These are phyloP conservation scores for Kradibia gibbosae DNA, from an alignment of 1,140 invertebrate species.

Conservation along the genomic window DNA sequence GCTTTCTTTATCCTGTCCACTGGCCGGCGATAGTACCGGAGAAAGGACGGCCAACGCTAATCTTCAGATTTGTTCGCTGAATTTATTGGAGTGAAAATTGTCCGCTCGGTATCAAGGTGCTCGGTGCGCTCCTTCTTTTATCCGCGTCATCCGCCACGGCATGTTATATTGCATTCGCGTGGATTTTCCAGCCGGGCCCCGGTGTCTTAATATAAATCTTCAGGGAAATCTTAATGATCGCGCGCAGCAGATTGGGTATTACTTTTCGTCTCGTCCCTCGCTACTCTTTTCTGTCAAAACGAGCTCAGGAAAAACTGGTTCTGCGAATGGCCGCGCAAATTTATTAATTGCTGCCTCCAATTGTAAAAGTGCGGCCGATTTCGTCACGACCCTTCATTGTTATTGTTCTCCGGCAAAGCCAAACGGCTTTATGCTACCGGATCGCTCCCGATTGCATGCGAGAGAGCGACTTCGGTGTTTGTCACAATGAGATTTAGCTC, in stretches of 20 bases:
- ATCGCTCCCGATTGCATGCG: neutral
- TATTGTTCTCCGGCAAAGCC: neutral
- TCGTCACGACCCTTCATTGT: neutral
- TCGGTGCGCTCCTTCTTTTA: neutral
- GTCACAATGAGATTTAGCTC: conserved; percentile 13
- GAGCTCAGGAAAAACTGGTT: neutral
- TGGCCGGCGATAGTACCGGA: neutral
- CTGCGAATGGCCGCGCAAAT: neutral
- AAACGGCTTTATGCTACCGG: neutral
- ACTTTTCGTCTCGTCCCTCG: neutral
- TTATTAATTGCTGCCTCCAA: neutral
- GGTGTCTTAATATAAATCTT: neutral
- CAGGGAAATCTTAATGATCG: neutral
- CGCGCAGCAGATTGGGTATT: neutral
- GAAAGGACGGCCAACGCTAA: conserved; percentile 2
- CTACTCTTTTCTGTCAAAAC: neutral
- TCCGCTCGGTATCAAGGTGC: neutral
- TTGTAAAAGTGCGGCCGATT: neutral
- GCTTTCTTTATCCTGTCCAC: neutral
- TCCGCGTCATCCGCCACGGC: neutral
- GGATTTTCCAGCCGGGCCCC: neutral
- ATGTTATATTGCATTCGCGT: neutral
- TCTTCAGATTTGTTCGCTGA: neutral
- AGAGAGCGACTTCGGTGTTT: neutral
- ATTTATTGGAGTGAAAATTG: conserved; percentile 7